phyloP scores from a whole-genome alignment of 2,888 invertebrate species.

The Dioctria linearis region DNA sequence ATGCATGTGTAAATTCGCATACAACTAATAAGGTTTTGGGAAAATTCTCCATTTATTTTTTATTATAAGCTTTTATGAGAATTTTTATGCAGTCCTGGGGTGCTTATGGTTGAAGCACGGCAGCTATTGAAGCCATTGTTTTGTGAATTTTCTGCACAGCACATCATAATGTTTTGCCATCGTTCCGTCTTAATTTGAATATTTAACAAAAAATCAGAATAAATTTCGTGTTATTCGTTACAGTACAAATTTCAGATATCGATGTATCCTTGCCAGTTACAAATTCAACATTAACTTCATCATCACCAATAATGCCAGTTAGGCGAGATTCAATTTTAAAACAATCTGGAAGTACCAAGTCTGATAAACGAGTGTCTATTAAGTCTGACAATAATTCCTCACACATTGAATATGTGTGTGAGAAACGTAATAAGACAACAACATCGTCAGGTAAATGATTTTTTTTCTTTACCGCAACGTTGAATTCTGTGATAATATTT shows the following conservation, averaged over 20 bases:
- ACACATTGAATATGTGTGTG: conserved; percentile 68
- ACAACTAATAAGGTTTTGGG: conserved; percentile 28
- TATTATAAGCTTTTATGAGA: conserved; percentile 9
- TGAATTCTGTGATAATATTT: neutral
- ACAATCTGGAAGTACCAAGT: conserved; percentile 62
- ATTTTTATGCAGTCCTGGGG: neutral
- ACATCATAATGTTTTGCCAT: too few species aligned
- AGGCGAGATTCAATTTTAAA: conserved; percentile 70
- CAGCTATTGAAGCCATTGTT: neutral
- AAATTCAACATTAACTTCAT: conserved; percentile 59
- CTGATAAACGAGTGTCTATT: conserved; percentile 70
- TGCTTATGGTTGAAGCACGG: neutral
- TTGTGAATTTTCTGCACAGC: too few species aligned
- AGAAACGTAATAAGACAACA: conserved; percentile 61
- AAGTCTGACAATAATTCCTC: conserved; percentile 63
- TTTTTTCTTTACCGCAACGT: too few species aligned
- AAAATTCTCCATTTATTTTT: neutral
- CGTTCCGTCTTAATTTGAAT: too few species aligned
- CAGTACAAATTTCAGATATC: conserved; percentile 42
- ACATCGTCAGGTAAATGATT: conserved; percentile 61
- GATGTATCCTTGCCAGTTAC: conserved; percentile 51
- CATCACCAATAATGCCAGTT: conserved; percentile 63
- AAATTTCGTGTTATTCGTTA: conserved; percentile 22
- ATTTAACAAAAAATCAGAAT: neutral
- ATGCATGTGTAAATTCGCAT: conserved; percentile 20